These are phyloP conservation scores for Verasper variegatus DNA, from an alignment of 2,113 vertebrate genomes.

Conservation along the genomic window DNA sequence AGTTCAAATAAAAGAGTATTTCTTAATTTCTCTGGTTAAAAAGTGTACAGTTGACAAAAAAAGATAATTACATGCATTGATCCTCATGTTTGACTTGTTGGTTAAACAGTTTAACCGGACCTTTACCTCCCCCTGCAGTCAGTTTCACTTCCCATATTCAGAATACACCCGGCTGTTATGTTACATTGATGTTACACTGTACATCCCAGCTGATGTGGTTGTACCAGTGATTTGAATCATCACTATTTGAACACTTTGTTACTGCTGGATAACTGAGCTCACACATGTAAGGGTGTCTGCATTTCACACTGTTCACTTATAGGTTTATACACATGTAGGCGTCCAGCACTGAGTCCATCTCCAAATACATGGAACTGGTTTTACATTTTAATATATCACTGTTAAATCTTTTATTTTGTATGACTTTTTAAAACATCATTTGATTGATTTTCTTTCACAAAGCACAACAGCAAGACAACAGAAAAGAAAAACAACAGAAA, in stretches of 20 bases:
- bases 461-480: no score
- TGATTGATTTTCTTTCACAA: no score
- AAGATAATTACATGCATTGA: background rate
- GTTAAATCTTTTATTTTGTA: no score
- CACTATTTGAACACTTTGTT: no score
- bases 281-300: background rate
- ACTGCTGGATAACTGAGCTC: no score
- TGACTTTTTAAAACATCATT: no score
- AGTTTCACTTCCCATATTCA: conserved; percentile 3
- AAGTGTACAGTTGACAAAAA: background rate
- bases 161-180: background rate
- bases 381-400: no score
- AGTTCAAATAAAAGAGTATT: background rate
- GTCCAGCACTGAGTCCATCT: no score
- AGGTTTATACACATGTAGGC: no score
- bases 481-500: no score
- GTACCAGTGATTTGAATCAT: background rate
- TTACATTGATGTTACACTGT: background rate
- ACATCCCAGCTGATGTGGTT: background rate
- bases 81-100: background rate
- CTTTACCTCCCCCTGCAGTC: conserved; percentile 69
- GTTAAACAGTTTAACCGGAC: background rate
- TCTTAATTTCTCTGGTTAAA: background rate
- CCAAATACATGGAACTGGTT: no score
- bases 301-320: no score